Percentiles rank a stretch among this genome's conserved stretches.
Evolutionary conservation across 2,797 vertebrate species (phyloP).

Genomic region (Odontamblyopus lacepedii): DNA sequence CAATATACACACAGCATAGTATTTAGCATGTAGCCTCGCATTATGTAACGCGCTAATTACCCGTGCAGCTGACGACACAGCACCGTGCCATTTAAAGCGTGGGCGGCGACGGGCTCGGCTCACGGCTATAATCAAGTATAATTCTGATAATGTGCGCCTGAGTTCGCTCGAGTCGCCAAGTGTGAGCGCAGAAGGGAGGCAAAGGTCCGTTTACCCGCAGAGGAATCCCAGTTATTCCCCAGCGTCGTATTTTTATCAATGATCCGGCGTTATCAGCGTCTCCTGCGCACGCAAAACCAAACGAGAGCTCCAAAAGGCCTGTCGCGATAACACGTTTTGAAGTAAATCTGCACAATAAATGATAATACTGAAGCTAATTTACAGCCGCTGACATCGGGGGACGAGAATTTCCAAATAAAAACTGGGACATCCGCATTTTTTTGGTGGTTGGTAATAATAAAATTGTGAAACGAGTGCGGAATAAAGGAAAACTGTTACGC

Average conservation of each 20-base stretch:
- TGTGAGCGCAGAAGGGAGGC: slow-evolving; percentile 5
- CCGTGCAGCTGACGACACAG: slow-evolving; percentile 1
- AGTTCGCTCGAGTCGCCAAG: not conserved
- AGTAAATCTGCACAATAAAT: too few relatives aligned
- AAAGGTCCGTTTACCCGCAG: slow-evolving; percentile 14
- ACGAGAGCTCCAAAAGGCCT: too few relatives aligned
- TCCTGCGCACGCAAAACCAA: too few relatives aligned
- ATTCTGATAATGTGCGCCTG: slow-evolving; percentile 3
- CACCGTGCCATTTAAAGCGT: slow-evolving; percentile 1
- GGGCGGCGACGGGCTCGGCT: not conserved
- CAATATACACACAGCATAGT: not conserved
- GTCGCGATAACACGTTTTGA: too few relatives aligned
- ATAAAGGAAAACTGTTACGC: too few relatives aligned
- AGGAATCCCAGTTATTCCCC: slow-evolving; percentile 48
- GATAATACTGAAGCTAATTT: too few relatives aligned
- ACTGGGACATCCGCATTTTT: too few relatives aligned
- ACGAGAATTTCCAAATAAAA: too few relatives aligned
- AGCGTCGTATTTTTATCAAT: slow-evolving; percentile 23
- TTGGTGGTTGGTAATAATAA: too few relatives aligned
- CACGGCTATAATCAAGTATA: slow-evolving; percentile 9
- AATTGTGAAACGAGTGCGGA: too few relatives aligned
- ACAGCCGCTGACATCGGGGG: too few relatives aligned
- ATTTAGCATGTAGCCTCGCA: slow-evolving; percentile 9
- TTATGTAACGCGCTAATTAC: slow-evolving; percentile 4
- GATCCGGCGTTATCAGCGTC: slow-evolving; percentile 53